Percentiles rank a stretch among this genome's conserved stretches.
phyloP scores from a whole-genome alignment of 2,797 vertebrate species.

The Chaunax sp. region DNA sequence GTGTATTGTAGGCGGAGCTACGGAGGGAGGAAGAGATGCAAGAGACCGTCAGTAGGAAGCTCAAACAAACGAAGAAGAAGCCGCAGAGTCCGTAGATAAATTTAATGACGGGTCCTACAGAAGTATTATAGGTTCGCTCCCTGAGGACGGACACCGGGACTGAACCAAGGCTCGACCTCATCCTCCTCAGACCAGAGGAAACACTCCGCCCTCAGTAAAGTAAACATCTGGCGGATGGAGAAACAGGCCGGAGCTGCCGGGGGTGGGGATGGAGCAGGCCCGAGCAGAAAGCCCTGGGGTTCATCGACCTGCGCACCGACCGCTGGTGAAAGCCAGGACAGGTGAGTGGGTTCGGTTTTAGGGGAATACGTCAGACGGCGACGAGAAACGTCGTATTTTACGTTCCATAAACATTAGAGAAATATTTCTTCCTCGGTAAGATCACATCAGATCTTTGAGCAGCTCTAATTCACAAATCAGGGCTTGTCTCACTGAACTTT shows the following conservation, averaged over 20 bases:
- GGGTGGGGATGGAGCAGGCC: conserved; percentile 46
- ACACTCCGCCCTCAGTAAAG: not conserved
- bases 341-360: conserved; percentile 29
- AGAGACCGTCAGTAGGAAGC: conserved; percentile 24
- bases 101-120: no score
- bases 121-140: no score
- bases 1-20: conserved; percentile 34
- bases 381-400: not conserved
- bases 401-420: no score
- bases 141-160: not conserved
- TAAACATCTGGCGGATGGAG: conserved; percentile 55
- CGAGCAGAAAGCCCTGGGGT: conserved; percentile 46
- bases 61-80: not conserved
- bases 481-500: no score
- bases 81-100: no score
- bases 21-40: conserved; percentile 21
- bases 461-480: no score
- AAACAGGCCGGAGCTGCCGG: conserved; percentile 49
- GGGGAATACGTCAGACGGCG: not conserved
- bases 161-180: not conserved
- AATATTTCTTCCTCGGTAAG: no score
- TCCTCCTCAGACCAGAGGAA: conserved; percentile 15
- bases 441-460: no score
- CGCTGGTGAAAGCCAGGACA: conserved; percentile 32
- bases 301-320: conserved; percentile 1